Evolutionary conservation across 1,140 invertebrate genomes (phyloP).

Genomic region (Globodera ellingtonae): DNA sequence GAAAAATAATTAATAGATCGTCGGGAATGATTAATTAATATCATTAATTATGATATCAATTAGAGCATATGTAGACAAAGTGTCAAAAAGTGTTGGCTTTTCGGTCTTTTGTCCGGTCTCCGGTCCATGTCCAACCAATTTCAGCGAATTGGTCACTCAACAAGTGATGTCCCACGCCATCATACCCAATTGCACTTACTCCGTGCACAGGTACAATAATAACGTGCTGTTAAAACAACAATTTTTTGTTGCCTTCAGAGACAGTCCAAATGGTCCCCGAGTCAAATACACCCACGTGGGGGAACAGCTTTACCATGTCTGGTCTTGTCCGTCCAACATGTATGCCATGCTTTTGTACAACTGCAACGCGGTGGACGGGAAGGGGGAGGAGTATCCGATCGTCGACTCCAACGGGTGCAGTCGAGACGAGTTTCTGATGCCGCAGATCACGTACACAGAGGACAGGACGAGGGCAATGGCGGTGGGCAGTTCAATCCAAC

Average conservation of each 20-base stretch:
- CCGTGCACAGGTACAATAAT: conserved; percentile 45
- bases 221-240: no score
- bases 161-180: conserved; percentile 36
- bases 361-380: conserved; percentile 59
- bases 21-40: no score
- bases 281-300: conserved; percentile 58
- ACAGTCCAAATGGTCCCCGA: conserved; percentile 62
- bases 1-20: no score
- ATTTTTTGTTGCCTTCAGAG: conserved; percentile 27
- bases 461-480: conserved; percentile 54
- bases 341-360: conserved; percentile 61
- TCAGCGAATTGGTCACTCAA: conserved; percentile 54
- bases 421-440: conserved; percentile 55
- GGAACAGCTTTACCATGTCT: conserved; percentile 58
- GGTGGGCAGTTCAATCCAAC: conserved; percentile 22
- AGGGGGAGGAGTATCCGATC: conserved; percentile 48
- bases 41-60: no score
- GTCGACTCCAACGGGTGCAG: conserved; percentile 62
- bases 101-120: not conserved
- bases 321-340: conserved; percentile 54
- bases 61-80: no score
- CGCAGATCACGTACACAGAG: conserved; percentile 54
- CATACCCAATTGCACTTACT: conserved; percentile 55
- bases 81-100: no score
- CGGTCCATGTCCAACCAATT: conserved; percentile 10